phyloP scores from a whole-genome alignment of 2,113 vertebrate species.

The Zootoca vivipara region DNA sequence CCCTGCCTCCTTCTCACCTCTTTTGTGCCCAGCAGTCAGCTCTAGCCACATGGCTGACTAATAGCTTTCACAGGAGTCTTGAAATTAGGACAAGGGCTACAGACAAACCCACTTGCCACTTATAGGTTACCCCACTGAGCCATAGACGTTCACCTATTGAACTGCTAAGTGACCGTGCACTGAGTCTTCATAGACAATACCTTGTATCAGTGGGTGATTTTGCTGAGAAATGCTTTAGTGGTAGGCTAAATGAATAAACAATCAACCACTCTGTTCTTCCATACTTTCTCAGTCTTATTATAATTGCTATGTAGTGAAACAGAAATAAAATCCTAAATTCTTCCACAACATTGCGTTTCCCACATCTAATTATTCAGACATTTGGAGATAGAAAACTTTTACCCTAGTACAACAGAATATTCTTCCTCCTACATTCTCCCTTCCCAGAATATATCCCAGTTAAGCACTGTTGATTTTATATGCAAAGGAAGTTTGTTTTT shows the following conservation, averaged over 20 bases:
- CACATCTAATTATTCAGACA: neutral
- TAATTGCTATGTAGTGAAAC: neutral
- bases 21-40: too few relatives aligned
- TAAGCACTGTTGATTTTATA: neutral
- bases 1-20: too few relatives aligned
- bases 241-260: neutral
- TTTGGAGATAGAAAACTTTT: neutral
- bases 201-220: too few relatives aligned
- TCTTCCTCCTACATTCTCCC: too few relatives aligned
- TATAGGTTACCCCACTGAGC: too few relatives aligned
- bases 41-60: too few relatives aligned
- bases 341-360: neutral
- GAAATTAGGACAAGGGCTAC: too few relatives aligned
- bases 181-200: neutral
- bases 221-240: neutral
- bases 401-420: neutral
- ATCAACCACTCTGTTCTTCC: neutral
- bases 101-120: too few relatives aligned
- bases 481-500: neutral
- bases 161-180: neutral
- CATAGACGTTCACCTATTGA: neutral
- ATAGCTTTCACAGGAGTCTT: too few relatives aligned
- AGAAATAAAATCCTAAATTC: neutral
- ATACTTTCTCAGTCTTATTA: neutral
- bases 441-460: neutral